Base-by-base conservation (phyloP, 2,888 invertebrate species). In the Imbricaverruca yamaguchii region DNA sequence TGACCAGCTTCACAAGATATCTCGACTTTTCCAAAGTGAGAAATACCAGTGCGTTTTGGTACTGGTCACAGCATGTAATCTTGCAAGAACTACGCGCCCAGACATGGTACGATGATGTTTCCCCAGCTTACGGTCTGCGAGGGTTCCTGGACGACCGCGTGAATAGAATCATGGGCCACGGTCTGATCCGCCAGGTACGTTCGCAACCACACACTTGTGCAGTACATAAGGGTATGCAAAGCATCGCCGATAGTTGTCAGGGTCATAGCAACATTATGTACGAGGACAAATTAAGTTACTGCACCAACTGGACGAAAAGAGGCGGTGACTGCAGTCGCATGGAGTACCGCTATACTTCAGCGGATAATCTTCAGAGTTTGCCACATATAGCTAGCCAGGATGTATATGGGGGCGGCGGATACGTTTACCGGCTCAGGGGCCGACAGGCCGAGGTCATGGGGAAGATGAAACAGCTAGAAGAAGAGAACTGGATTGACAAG, bases 151-250 rank as follows among this genome's bases (percentile, higher is more conserved):
- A 87, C 81, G 90, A 90, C 85, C 87, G 88, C 81, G 87, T 87
- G 6, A 89, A 88, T n/a, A 85, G 89, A 80, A 86, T 89, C 59
- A 88, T 90, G 87, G 90, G 90, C 23, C 89, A 88, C 83, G 89
- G 88, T 25, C 87, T 88, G 11, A 86, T 90, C 81, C 84, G 90
- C 80, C 89, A 90, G 85, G 86, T 89, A 39, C 85, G 90, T 81
- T 86, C 81, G n/a, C 63, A 80, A 25, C 81, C 82, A 13, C 63
- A 81, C 12, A 80, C 63, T 2, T 85, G 85, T 80, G n/a, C 18
- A 78, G 84, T 85, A 10, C 83, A 83, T 56, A 80, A 82, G 69
- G 81, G 83, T 18, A 82, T 86, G 82, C 81, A 82, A 25, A 82
- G 82, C 10, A 3, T 85, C 6, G 81, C 84, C 12, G 82, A 82